Evolutionary conservation across 2,113 vertebrate genomes (phyloP).

Genomic region (Rhinogobius similis): DNA sequence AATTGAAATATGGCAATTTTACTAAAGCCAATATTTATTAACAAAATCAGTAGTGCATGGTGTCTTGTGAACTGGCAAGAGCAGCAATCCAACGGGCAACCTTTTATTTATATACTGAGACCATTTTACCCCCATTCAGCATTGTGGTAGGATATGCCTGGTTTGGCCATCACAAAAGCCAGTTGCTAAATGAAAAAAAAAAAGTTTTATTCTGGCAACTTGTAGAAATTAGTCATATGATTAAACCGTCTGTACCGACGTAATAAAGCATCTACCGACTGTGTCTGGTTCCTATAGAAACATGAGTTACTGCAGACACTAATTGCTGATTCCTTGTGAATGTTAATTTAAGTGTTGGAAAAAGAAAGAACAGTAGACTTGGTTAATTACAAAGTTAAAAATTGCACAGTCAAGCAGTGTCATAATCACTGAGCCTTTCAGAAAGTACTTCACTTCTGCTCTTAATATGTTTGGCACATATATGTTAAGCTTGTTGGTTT

Average conservation of each 20-base stretch:
- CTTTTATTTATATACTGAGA: no score
- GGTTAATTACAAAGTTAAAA: not conserved
- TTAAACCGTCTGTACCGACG: not conserved
- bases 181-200: no score
- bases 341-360: slow-evolving; percentile 9
- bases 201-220: not conserved
- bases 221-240: not conserved
- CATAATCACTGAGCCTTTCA: not conserved
- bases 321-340: not conserved
- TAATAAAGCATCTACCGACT: not conserved
- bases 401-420: not conserved
- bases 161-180: no score
- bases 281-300: not conserved
- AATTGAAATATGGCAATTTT: no score
- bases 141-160: no score
- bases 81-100: no score
- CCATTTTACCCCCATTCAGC: not conserved
- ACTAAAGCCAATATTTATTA: no score
- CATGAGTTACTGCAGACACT: not conserved
- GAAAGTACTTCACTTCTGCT: not conserved
- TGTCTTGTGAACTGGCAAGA: no score
- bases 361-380: not conserved
- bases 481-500: slow-evolving; percentile 17
- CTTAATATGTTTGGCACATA: not conserved
- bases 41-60: no score